Percentiles rank a stretch among this genome's conserved stretches.
These are phyloP conservation scores for Clamator glandarius DNA, from an alignment of 2,797 vertebrate species.

Conservation along the genomic window DNA sequence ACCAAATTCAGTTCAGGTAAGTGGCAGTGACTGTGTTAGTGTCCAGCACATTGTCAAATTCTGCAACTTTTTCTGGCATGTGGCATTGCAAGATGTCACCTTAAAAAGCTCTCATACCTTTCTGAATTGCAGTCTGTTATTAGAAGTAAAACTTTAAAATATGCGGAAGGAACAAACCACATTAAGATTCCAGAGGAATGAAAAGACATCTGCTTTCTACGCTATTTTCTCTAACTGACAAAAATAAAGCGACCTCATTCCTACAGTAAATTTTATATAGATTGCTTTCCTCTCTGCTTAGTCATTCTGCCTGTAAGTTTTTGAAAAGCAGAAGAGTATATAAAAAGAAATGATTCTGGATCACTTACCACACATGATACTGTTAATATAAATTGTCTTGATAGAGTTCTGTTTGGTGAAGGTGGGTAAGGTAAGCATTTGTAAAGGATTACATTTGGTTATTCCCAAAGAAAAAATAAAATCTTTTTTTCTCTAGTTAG, in stretches of 20 bases:
- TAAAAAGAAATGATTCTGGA: conserved; percentile 35
- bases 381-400: background rate
- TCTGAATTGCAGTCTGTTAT: background rate
- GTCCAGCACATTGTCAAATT: background rate
- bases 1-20: background rate
- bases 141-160: background rate
- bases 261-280: conserved; percentile 46
- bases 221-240: conserved; percentile 36
- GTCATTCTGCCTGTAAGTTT: conserved; percentile 34
- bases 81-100: background rate
- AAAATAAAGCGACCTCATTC: conserved; percentile 2
- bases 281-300: conserved; percentile 55
- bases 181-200: conserved; percentile 4
- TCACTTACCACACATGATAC: conserved; percentile 20
- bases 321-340: conserved; percentile 39
- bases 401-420: conserved; percentile 9
- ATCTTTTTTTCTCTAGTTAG: background rate
- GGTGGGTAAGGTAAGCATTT: background rate
- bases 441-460: background rate
- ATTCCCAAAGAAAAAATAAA: background rate
- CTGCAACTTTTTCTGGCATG: background rate
- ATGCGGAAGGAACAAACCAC: background rate
- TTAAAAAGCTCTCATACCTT: background rate
- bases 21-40: background rate
- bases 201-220: conserved; percentile 42